Base-by-base conservation (phyloP, 2,797 vertebrate species). In the Acrossocheilus wenchowensis region DNA sequence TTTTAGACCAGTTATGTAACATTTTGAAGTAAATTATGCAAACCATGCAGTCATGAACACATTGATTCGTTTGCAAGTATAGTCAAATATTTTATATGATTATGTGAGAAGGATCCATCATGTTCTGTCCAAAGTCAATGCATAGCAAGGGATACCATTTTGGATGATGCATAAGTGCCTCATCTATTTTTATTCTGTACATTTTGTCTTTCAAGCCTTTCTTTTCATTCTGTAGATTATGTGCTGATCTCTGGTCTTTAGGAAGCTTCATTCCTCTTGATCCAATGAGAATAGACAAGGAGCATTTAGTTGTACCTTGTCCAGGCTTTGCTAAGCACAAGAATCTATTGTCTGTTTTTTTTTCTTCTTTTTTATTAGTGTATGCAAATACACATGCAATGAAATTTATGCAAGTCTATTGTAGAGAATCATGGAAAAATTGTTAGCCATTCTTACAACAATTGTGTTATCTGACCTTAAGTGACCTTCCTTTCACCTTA, bases 261-360 rank as follows among this genome's bases (percentile, higher is more conserved):
- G 80, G 43, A 41, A 68, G 26, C 60, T 83, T 62, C 10, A 39
- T 88, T 86, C 48, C 7, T 78, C 15, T 84, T 54, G 45, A 41
- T 84, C 45, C 45, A 36, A 21, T 84, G 48, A 86, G 74, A 86
- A 84, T 71, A 86, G 72, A 73, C 26, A 43, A 78, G 26, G 52
- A 80, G 23, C 45, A 45, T 87, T 86, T 82, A 41, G 26, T 64
- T 71, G 15, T 23, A 36, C 57, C 52, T 45, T 39, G 30, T 73
- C 26, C 11, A 52, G 45, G 17, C 12, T 41, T 57, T 72, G 64
- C 10, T 64, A 50, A 68, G 34, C 26, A 78, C 6, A 41, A 64
- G 12, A 21, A 64, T 74, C 21, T 7, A 30, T 64, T 79, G 50
- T 83, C 19, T 71, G 14, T 64, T 62, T 14, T 26, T 62, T 12